phyloP scores from a whole-genome alignment of 2,888 invertebrate species.

The Meloe dianella region DNA sequence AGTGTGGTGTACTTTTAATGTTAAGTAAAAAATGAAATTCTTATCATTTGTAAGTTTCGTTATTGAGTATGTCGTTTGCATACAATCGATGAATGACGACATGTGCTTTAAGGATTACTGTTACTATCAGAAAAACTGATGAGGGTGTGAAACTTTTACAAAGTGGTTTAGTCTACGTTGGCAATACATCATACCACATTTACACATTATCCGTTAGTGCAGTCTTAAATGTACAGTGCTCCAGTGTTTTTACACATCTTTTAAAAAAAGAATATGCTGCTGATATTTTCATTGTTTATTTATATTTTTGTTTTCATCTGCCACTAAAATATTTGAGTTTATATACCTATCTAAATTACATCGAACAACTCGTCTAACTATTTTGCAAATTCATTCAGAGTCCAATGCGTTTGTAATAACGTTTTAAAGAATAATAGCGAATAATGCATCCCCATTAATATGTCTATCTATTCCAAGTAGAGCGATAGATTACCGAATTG shows the following conservation, averaged over 20 bases:
- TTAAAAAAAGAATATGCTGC: not conserved
- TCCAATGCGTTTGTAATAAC: no score
- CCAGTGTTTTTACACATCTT: not conserved
- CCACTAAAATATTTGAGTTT: no score
- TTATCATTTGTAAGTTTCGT: slow-evolving; percentile 36
- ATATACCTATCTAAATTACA: no score
- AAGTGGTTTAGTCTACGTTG: slow-evolving; percentile 45
- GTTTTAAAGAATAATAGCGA: no score
- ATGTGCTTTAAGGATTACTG: slow-evolving; percentile 42
- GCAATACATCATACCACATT: slow-evolving; percentile 43
- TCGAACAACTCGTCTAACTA: no score
- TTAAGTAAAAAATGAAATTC: slow-evolving; percentile 34
- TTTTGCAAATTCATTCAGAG: no score
- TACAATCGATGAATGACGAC: slow-evolving; percentile 47
- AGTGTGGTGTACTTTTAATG: not conserved
- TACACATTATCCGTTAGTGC: slow-evolving; percentile 18
- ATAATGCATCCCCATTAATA: no score
- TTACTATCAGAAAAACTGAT: slow-evolving; percentile 37
- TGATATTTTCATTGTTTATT: no score
- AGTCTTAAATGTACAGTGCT: not conserved
- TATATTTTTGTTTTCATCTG: no score
- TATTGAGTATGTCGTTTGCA: slow-evolving; percentile 42
- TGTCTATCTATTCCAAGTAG: no score
- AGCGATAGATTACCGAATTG: no score
- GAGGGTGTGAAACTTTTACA: slow-evolving; percentile 44